A percentile compares a stretch with the other conserved stretches of the same genome.
These are phyloP conservation scores for Hypomecis atomaria DNA, from an alignment of 2,888 invertebrate species.

Conservation along the genomic window DNA sequence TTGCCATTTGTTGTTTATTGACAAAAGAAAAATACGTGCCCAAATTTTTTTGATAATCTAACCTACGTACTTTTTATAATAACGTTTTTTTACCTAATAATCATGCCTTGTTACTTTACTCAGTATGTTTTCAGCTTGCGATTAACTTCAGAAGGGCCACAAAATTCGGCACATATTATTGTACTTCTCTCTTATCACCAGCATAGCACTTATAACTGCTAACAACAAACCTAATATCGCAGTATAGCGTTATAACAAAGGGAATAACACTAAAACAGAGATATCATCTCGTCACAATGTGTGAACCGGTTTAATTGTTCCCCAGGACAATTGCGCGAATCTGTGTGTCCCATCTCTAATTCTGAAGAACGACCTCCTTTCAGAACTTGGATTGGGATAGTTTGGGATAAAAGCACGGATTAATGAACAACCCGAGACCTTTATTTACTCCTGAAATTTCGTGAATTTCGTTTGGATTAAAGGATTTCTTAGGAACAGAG, in stretches of 20 bases:
- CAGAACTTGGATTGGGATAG: conserved; percentile 20
- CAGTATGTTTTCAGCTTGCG: too few relatives aligned
- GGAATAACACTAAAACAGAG: conserved; percentile 33
- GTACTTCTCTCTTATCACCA: conserved; percentile 5
- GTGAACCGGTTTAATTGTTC: conserved; percentile 35
- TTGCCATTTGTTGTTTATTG: too few relatives aligned
- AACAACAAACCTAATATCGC: conserved; percentile 18
- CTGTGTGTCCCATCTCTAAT: conserved; percentile 22
- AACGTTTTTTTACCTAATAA: too few relatives aligned
- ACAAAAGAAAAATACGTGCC: too few relatives aligned
- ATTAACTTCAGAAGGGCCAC: neutral
- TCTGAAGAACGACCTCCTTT: conserved; percentile 4
- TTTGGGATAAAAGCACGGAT: conserved; percentile 6
- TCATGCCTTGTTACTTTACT: too few relatives aligned
- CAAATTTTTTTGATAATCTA: too few relatives aligned
- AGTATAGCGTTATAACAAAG: conserved; percentile 33
- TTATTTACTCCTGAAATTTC: neutral
- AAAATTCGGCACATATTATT: neutral
- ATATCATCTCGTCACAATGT: conserved; percentile 34
- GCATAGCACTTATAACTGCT: conserved; percentile 6
- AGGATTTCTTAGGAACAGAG: too few relatives aligned
- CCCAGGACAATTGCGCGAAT: conserved; percentile 20
- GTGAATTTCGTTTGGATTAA: too few relatives aligned
- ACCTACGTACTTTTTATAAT: too few relatives aligned
- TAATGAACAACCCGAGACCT: neutral